Percentiles rank a stretch among this genome's conserved stretches.
These are phyloP conservation scores for Orthosia cruda DNA, from an alignment of 2,888 invertebrate genomes.

Conservation along the genomic window DNA sequence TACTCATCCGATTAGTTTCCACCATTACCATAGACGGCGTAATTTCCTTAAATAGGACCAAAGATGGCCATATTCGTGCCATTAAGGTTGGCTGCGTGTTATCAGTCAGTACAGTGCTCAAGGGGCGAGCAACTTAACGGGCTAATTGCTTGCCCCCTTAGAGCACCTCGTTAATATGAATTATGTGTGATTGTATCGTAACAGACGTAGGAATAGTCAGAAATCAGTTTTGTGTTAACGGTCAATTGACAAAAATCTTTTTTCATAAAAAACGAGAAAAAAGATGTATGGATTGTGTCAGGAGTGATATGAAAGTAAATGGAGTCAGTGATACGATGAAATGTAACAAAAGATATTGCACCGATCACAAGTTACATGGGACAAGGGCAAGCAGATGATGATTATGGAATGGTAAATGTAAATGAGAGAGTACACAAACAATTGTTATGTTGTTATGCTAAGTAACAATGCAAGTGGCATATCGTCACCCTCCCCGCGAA, in stretches of 20 bases:
- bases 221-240: constrained; percentile 21
- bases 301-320: too few relatives aligned
- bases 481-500: too few relatives aligned
- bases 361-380: too few relatives aligned
- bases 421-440: background rate
- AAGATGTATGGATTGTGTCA: too few relatives aligned
- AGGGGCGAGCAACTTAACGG: constrained; percentile 71
- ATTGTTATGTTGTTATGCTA: too few relatives aligned
- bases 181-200: constrained; percentile 63
- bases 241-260: background rate
- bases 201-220: constrained; percentile 3
- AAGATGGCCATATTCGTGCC: constrained; percentile 56
- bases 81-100: constrained; percentile 71
- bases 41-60: constrained; percentile 65
- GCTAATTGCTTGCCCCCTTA: constrained; percentile 72
- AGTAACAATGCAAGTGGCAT: too few relatives aligned
- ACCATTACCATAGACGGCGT: constrained; percentile 54
- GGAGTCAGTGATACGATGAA: too few relatives aligned
- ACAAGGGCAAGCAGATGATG: too few relatives aligned
- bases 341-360: too few relatives aligned
- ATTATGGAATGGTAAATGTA: background rate
- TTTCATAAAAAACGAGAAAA: background rate
- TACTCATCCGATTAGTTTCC: constrained; percentile 36
- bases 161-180: constrained; percentile 74
- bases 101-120: constrained; percentile 66